phyloP scores from a whole-genome alignment of 1,140 invertebrate genomes.

The Drosophila kepulauana region DNA sequence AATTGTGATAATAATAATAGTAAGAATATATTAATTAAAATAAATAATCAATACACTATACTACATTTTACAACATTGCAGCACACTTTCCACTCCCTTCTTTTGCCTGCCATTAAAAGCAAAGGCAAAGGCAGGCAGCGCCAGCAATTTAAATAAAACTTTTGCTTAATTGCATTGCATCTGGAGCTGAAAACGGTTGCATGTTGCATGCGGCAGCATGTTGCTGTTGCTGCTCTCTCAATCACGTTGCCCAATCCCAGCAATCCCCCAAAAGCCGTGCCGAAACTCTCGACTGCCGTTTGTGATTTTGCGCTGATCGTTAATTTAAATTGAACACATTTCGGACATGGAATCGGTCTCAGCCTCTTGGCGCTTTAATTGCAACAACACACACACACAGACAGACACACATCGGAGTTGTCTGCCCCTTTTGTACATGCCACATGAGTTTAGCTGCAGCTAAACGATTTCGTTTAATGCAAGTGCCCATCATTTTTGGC shows the following conservation, averaged over 20 bases:
- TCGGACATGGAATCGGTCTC: conserved; percentile 68
- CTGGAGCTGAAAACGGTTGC: conserved; percentile 56
- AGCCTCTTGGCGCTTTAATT: conserved; percentile 68
- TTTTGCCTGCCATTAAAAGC: not conserved
- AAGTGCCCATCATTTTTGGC: conserved; percentile 76
- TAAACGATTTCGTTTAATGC: conserved; percentile 82
- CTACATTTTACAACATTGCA: not conserved
- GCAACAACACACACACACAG: conserved; percentile 23
- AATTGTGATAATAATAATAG: too few species aligned
- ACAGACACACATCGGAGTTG: conserved; percentile 24
- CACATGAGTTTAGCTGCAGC: conserved; percentile 33
- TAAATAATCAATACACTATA: not conserved
- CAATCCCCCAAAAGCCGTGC: conserved; percentile 4
- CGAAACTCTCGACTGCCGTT: conserved; percentile 43
- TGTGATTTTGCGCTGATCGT: conserved; percentile 72
- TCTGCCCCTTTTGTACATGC: conserved; percentile 25
- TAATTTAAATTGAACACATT: conserved; percentile 84
- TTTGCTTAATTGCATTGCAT: conserved; percentile 78
- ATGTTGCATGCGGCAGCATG: conserved; percentile 47
- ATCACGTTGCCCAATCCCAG: conserved; percentile 29
- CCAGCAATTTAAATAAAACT: conserved; percentile 82
- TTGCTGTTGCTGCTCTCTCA: conserved; percentile 38
- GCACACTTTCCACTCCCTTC: not conserved
- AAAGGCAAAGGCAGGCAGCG: conserved; percentile 42
- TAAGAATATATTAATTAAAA: too few species aligned